Conservation (phyloP, 2,888 invertebrate genomes). For the Morpho deidamia region DNA sequence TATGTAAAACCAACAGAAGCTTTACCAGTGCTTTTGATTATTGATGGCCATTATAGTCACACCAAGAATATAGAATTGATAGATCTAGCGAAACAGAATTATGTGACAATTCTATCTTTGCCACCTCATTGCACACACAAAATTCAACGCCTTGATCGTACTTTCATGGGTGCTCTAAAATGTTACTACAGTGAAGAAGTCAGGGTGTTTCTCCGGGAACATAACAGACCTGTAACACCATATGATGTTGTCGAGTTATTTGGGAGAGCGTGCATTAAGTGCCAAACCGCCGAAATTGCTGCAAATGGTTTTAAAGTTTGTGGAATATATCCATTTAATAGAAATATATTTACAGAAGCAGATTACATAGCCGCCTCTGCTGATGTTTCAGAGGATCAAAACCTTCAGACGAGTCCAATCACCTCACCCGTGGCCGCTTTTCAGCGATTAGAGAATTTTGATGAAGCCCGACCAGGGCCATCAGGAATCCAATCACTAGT, state of each 20-base stretch:
- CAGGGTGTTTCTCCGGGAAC: constrained; percentile 12
- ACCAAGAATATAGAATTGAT: constrained; percentile 36
- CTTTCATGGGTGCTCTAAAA: constrained; percentile 22
- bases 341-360: constrained; percentile 12
- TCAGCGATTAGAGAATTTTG: too few relatives aligned
- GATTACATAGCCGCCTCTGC: too few relatives aligned
- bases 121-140: constrained; percentile 30
- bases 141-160: constrained; percentile 23
- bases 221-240: constrained; percentile 15
- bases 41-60: constrained; percentile 40
- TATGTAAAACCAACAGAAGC: constrained; percentile 29
- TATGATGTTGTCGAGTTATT: constrained; percentile 22
- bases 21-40: constrained; percentile 34
- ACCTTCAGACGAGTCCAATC: too few relatives aligned
- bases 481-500: too few relatives aligned
- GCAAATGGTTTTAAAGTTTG: constrained; percentile 18
- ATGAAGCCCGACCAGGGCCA: too few relatives aligned
- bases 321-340: constrained; percentile 17
- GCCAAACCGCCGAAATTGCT: constrained; percentile 18
- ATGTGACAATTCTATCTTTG: constrained; percentile 37
- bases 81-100: constrained; percentile 21
- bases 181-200: constrained; percentile 21
- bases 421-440: too few relatives aligned
- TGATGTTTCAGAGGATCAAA: too few relatives aligned
- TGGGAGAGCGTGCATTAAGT: constrained; percentile 19